phyloP scores from a whole-genome alignment of 2,797 vertebrate genomes.

The Denticeps clupeoides region DNA sequence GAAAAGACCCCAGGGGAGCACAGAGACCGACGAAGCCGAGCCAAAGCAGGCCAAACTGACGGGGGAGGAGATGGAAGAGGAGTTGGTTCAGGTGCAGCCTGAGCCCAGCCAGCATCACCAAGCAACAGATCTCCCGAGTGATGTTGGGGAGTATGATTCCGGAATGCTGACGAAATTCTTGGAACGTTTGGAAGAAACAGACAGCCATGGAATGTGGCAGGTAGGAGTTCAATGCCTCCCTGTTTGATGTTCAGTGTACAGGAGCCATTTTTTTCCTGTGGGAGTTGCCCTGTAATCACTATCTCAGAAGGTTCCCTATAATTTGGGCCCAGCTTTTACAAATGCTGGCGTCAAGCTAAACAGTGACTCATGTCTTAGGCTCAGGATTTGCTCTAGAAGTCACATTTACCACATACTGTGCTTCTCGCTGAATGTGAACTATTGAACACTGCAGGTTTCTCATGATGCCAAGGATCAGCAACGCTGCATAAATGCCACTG shows the following conservation, averaged over 20 bases:
- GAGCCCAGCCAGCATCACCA: background rate
- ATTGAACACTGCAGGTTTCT: too few species aligned
- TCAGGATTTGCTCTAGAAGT: too few species aligned
- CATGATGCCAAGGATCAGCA: background rate
- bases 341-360: constrained; percentile 2
- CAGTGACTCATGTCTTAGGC: background rate
- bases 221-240: background rate
- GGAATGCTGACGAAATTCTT: constrained; percentile 27
- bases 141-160: constrained; percentile 10
- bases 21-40: constrained; percentile 31
- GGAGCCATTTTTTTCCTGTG: too few species aligned
- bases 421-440: too few species aligned
- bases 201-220: constrained; percentile 11
- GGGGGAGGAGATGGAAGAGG: constrained; percentile 9
- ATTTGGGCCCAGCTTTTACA: background rate
- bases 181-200: constrained; percentile 19
- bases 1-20: constrained; percentile 36
- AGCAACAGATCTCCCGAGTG: constrained; percentile 8
- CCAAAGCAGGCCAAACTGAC: constrained; percentile 31
- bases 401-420: too few species aligned
- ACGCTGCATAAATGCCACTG: background rate
- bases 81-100: background rate
- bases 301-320: too few species aligned
- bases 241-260: too few species aligned
- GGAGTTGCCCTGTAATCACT: too few species aligned